These are phyloP conservation scores for Brachionus sp. DNA, from an alignment of 1,140 invertebrate genomes.

Conservation along the genomic window DNA sequence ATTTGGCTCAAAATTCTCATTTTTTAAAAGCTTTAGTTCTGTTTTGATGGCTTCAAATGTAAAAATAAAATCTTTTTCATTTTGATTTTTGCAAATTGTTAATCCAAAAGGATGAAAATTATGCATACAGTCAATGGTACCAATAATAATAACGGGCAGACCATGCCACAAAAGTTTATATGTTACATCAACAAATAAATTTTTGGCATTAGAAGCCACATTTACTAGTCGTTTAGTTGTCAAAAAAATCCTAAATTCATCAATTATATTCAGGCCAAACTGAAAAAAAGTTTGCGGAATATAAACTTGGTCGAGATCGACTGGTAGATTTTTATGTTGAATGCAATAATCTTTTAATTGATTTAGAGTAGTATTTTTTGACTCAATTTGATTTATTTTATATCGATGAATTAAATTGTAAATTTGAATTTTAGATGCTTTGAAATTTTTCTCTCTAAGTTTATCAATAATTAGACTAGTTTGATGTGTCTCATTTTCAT, in stretches of 20 bases:
- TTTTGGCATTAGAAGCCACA: not conserved
- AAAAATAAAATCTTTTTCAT: not conserved
- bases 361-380: not conserved
- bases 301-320: not conserved
- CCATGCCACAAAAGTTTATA: conserved; percentile 6
- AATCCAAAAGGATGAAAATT: not conserved
- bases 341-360: not conserved
- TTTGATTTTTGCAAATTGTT: not conserved
- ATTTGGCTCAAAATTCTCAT: not conserved
- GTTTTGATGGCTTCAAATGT: not conserved
- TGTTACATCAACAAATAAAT: not conserved
- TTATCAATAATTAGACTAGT: not conserved
- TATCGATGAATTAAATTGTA: conserved; percentile 6
- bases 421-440: not conserved
- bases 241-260: not conserved
- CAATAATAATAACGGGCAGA: not conserved
- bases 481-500: conserved; percentile 1
- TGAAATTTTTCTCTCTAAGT: not conserved
- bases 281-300: not conserved
- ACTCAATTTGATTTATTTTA: not conserved
- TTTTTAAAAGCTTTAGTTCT: not conserved
- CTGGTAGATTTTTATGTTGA: not conserved
- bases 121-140: not conserved
- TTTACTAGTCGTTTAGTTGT: not conserved
- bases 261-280: not conserved